These are phyloP conservation scores for Aphelenchoides bicaudatus DNA, from an alignment of 2,888 invertebrate genomes.

Conservation along the genomic window DNA sequence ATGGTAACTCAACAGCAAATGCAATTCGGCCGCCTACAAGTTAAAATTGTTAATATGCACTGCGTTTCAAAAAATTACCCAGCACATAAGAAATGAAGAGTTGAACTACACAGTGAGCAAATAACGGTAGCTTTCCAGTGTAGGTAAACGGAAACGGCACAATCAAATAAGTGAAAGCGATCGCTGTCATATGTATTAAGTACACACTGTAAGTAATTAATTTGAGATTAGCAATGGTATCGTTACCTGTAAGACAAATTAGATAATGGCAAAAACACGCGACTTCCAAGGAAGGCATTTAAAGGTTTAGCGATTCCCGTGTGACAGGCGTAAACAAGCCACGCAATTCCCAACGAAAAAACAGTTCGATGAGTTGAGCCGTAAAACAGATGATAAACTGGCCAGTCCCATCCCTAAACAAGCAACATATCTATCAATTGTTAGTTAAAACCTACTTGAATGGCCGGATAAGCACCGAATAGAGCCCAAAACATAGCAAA, in stretches of 20 bases:
- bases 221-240: too few species aligned
- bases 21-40: conserved; percentile 38
- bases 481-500: conserved; percentile 43
- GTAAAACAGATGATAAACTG: conserved; percentile 50
- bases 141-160: conserved; percentile 49
- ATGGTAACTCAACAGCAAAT: conserved; percentile 47
- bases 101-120: conserved; percentile 49
- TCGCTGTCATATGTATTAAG: conserved; percentile 58
- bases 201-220: conserved; percentile 59
- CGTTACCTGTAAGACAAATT: too few species aligned
- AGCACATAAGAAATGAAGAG: conserved; percentile 30
- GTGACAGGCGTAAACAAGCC: conserved; percentile 58
- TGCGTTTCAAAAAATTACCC: conserved; percentile 23
- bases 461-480: conserved; percentile 50
- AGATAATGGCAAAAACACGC: conserved; percentile 51
- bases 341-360: conserved; percentile 53
- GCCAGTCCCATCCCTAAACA: conserved; percentile 52
- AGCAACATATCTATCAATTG: conserved; percentile 9
- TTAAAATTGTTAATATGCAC: conserved; percentile 21
- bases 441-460: too few species aligned
- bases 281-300: conserved; percentile 47
- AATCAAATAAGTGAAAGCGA: conserved; percentile 52
- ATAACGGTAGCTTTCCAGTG: conserved; percentile 40
- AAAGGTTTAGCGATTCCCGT: conserved; percentile 51
- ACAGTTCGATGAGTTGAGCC: conserved; percentile 55